A percentile compares a stretch with the other conserved stretches of the same genome.
Evolutionary conservation across 2,797 vertebrate species (phyloP).

Genomic region (Amphiprion clarkii): DNA sequence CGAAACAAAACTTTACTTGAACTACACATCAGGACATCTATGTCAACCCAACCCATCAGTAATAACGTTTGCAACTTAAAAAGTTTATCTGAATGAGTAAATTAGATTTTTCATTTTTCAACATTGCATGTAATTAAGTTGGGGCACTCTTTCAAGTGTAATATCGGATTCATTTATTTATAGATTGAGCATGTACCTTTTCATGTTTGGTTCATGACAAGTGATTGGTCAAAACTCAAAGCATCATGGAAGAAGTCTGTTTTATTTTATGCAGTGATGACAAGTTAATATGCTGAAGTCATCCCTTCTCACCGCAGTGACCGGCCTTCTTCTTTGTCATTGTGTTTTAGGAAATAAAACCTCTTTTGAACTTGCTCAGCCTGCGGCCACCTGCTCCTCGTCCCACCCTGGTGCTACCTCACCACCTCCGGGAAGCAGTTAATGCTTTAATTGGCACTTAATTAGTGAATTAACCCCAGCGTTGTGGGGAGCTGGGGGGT

Average conservation of each 20-base stretch:
- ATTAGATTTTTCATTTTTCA: too few species aligned
- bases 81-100: too few species aligned
- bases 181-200: neutral
- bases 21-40: too few species aligned
- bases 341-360: slow-evolving; percentile 58
- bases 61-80: too few species aligned
- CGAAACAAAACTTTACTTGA: too few species aligned
- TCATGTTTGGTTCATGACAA: neutral
- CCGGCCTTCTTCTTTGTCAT: slow-evolving; percentile 33
- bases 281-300: slow-evolving; percentile 35
- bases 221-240: slow-evolving; percentile 1
- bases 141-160: too few species aligned
- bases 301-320: slow-evolving; percentile 22
- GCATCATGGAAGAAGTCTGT: slow-evolving; percentile 2
- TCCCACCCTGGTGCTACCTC: slow-evolving; percentile 59
- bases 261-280: slow-evolving; percentile 16
- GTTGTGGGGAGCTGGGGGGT: slow-evolving; percentile 25
- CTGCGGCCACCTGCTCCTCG: slow-evolving; percentile 58
- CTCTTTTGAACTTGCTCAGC: slow-evolving; percentile 68
- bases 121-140: neutral
- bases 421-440: slow-evolving; percentile 68
- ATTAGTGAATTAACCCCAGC: slow-evolving; percentile 82
- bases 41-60: too few species aligned
- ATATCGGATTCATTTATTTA: neutral
- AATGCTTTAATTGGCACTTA: slow-evolving; percentile 83